These are phyloP conservation scores for Channa argus DNA, from an alignment of 2,113 vertebrate species.

Conservation along the genomic window DNA sequence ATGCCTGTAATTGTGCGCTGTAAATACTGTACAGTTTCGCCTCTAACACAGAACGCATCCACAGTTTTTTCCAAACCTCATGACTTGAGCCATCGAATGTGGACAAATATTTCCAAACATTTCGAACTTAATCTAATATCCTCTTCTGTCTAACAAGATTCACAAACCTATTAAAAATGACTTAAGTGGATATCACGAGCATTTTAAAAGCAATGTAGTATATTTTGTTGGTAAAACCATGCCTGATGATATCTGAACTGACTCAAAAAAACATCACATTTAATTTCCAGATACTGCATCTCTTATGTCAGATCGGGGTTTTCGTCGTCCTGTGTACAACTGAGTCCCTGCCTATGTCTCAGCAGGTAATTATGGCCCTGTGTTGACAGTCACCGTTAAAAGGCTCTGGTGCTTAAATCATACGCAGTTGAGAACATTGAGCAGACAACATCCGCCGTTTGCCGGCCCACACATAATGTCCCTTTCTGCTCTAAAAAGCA, in stretches of 20 bases:
- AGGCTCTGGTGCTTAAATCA: slow-evolving; percentile 50
- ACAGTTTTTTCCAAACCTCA: not conserved
- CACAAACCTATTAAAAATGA: not conserved
- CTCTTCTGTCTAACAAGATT: not conserved
- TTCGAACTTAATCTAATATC: not conserved
- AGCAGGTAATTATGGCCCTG: slow-evolving; percentile 44
- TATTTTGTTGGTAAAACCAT: slow-evolving; percentile 12
- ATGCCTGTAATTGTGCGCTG: not conserved
- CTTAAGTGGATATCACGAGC: not conserved
- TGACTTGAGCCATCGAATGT: not conserved
- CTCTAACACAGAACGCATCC: not conserved
- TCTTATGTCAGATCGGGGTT: slow-evolving; percentile 38
- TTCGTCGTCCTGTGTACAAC: slow-evolving; percentile 22
- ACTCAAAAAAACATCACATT: slow-evolving; percentile 46
- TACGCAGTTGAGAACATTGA: slow-evolving; percentile 51
- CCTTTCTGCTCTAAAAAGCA: slow-evolving; percentile 76
- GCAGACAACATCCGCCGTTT: slow-evolving; percentile 38
- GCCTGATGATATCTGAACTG: slow-evolving; percentile 38
- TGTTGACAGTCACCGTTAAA: slow-evolving; percentile 53
- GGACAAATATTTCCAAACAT: not conserved
- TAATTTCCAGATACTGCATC: slow-evolving; percentile 41
- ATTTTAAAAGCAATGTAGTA: slow-evolving; percentile 2
- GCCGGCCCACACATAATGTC: slow-evolving; percentile 51
- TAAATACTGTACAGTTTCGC: not conserved
- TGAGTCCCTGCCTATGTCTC: slow-evolving; percentile 33